phyloP scores from a whole-genome alignment of 2,888 invertebrate species.

The Fragum fragum region DNA sequence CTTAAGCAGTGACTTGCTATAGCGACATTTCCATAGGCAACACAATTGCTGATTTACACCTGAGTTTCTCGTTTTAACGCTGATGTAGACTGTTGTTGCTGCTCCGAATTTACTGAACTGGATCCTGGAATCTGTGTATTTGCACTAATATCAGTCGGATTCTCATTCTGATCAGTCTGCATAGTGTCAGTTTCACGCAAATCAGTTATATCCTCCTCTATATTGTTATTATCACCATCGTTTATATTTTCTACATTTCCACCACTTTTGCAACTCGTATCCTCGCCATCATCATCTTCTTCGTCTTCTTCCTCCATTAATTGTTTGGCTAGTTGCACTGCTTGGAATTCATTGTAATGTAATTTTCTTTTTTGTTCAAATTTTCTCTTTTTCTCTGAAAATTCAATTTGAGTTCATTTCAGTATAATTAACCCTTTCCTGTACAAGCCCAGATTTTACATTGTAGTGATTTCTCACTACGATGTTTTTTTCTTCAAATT shows the following conservation, averaged over 20 bases:
- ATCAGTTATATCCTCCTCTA: constrained; percentile 9
- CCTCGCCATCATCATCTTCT: constrained; percentile 91
- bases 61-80: constrained; percentile 18
- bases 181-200: constrained; percentile 39
- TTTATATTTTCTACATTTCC: constrained; percentile 30
- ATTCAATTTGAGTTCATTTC: too few species aligned
- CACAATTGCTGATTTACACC: neutral
- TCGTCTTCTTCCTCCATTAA: constrained; percentile 96
- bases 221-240: constrained; percentile 36
- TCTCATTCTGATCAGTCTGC: constrained; percentile 51
- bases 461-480: too few species aligned
- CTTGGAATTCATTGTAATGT: constrained; percentile 99
- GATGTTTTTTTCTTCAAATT: too few species aligned
- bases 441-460: too few species aligned
- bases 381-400: constrained; percentile 90
- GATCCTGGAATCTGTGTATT: constrained; percentile 22
- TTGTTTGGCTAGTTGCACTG: constrained; percentile 96
- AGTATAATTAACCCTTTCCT: too few species aligned
- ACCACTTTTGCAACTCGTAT: neutral
- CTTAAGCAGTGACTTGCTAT: constrained; percentile 18
- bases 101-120: neutral
- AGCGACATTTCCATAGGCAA: neutral
- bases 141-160: constrained; percentile 6
- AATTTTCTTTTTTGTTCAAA: constrained; percentile 98
- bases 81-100: neutral